Conservation (phyloP, 2,797 vertebrate species). For the Sparus aurata region DNA sequence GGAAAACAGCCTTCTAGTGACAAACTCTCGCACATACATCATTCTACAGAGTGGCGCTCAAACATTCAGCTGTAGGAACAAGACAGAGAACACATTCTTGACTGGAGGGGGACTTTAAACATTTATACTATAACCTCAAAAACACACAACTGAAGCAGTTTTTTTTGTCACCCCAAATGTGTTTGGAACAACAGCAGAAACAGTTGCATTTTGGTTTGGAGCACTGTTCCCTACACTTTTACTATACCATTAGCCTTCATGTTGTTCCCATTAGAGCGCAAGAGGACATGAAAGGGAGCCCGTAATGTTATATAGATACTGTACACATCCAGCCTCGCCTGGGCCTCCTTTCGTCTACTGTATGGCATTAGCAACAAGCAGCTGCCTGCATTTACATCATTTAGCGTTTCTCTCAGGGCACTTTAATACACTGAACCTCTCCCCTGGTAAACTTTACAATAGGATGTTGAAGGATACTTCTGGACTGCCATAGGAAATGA, state of each 20-base stretch:
- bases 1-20: no score
- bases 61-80: no score
- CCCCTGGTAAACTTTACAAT: constrained; percentile 91
- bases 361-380: constrained; percentile 90
- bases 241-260: constrained; percentile 91
- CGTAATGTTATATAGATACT: constrained; percentile 90
- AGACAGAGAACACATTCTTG: no score
- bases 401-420: constrained; percentile 89
- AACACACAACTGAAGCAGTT: constrained; percentile 5
- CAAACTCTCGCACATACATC: no score
- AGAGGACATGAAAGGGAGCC: constrained; percentile 92
- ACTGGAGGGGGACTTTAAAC: not conserved
- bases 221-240: constrained; percentile 88
- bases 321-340: constrained; percentile 73
- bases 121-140: constrained; percentile 5
- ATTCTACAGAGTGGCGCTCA: no score
- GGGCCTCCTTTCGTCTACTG: constrained; percentile 79
- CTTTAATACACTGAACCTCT: constrained; percentile 90
- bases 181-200: constrained; percentile 35
- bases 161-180: constrained; percentile 14
- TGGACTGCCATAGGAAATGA: constrained; percentile 83
- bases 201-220: constrained; percentile 42
- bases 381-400: constrained; percentile 92
- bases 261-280: constrained; percentile 95
- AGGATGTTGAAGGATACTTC: constrained; percentile 86